phyloP scores from a whole-genome alignment of 2,113 vertebrate species.

The Hemiscyllium ocellatum region DNA sequence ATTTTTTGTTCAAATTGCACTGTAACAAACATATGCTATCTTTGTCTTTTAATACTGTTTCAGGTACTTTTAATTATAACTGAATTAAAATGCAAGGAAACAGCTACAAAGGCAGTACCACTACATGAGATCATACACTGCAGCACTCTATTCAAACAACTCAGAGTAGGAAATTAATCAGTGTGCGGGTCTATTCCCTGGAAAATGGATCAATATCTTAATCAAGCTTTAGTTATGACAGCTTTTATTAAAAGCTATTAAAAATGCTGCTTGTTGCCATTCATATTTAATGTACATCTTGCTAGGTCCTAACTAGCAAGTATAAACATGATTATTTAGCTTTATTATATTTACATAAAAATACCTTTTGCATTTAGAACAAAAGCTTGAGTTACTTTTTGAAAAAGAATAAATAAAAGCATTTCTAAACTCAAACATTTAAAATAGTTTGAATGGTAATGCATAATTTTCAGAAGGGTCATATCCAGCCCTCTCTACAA shows the following conservation, averaged over 20 bases:
- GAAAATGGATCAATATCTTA: slow-evolving; percentile 21
- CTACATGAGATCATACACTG: background rate
- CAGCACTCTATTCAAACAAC: background rate
- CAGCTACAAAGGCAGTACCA: slow-evolving; percentile 35
- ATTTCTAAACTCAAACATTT: slow-evolving; percentile 41
- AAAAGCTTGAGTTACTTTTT: slow-evolving; percentile 53
- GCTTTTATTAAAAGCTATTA: slow-evolving; percentile 34
- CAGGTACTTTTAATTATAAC: slow-evolving; percentile 57
- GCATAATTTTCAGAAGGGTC: slow-evolving; percentile 25
- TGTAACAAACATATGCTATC: slow-evolving; percentile 60
- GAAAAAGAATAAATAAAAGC: slow-evolving; percentile 70
- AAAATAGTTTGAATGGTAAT: slow-evolving; percentile 8
- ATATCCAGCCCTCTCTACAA: slow-evolving; percentile 1
- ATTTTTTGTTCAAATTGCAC: slow-evolving; percentile 65
- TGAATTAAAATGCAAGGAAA: slow-evolving; percentile 50
- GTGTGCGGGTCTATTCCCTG: background rate
- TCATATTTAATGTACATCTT: slow-evolving; percentile 56
- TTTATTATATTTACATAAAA: slow-evolving; percentile 63
- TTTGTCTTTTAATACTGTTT: slow-evolving; percentile 70
- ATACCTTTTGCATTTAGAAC: slow-evolving; percentile 46
- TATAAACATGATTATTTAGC: slow-evolving; percentile 50
- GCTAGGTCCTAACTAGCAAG: slow-evolving; percentile 55
- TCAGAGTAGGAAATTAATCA: slow-evolving; percentile 26
- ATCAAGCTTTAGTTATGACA: slow-evolving; percentile 29
- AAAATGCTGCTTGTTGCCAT: slow-evolving; percentile 40